Conservation (phyloP, 2,113 vertebrate genomes). For the Chrysochloris asiatica region DNA sequence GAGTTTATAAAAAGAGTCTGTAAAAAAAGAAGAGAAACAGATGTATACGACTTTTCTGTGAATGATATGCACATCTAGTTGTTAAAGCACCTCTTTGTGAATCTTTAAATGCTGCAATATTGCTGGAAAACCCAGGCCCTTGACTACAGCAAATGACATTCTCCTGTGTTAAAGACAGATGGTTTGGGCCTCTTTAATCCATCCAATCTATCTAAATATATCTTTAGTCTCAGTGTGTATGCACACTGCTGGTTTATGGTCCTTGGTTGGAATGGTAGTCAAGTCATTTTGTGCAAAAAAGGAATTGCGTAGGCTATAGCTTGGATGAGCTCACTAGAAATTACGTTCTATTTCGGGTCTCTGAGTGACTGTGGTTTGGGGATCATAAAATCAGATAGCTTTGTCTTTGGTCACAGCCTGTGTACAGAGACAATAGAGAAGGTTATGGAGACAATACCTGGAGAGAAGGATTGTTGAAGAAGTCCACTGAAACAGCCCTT, state of each 20-base stretch:
- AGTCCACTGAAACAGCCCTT: neutral
- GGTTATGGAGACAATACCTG: constrained; percentile 10
- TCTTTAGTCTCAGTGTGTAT: constrained; percentile 70
- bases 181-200: constrained; percentile 66
- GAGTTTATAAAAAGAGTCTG: neutral
- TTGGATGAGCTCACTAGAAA: constrained; percentile 79
- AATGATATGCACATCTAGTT: constrained; percentile 35
- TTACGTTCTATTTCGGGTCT: constrained; percentile 73
- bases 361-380: constrained; percentile 62
- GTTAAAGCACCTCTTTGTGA: constrained; percentile 38
- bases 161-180: constrained; percentile 71
- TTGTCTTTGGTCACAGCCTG: constrained; percentile 63
- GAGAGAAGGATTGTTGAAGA: neutral
- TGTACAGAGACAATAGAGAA: constrained; percentile 44
- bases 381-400: constrained; percentile 70
- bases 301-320: constrained; percentile 77
- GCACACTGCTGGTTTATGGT: constrained; percentile 74
- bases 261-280: constrained; percentile 77
- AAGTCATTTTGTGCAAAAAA: constrained; percentile 78
- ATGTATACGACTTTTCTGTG: constrained; percentile 4
- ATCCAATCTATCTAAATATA: constrained; percentile 74
- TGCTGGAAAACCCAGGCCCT: constrained; percentile 53
- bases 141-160: constrained; percentile 59
- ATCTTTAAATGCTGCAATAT: constrained; percentile 39
- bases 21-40: constrained; percentile 39